Base-by-base conservation (phyloP, 2,888 invertebrate species). In the Diogma glabrata region DNA sequence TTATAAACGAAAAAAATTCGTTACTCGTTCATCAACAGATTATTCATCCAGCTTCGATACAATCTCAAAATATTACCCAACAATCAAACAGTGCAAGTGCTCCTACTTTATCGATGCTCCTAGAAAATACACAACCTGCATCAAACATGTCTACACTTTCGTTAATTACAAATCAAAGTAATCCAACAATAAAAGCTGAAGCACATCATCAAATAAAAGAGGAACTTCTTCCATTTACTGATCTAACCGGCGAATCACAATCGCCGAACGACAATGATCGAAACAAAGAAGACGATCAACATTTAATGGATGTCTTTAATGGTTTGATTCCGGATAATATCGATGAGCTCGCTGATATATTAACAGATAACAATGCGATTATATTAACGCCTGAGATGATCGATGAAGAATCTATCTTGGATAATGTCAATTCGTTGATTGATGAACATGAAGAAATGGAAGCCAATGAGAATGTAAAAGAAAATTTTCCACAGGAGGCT, bases 71-170 rank as follows among this genome's bases (percentile, higher is more conserved):
- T n/a, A 38, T 19, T 8, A 12, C 22, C 23, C 77, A 78, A 50
- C 80, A 81, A 1, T 43, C 40, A 20, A 36, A 19, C 10, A 10
- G n/a, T 20, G 10, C 40, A n/a, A n/a, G 10, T 40, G 84, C 86
- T 0, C 85, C 87, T 0, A 87, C 87, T 0, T 67, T 87, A 1
- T 85, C 86, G 0, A 81, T 83, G 76, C 67, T 87, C 9, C 66
- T 87, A 7, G 85, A 82, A 56, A 74, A 75, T 56, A 72, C 75
- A 52, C 67, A 69, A 52, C 3, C 61, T 45, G 24, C 47, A 52
- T 33, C 24, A 53, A 55, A 40, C 47, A 51, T 8, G 47, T 24
- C 33, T 52, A 51, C 47, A 36, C 23, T 10, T 36, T 19, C 16
- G 19, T 2, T 9, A 0, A 20, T 14, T 30, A n/a, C 49, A 45